A percentile compares a stretch with the other conserved stretches of the same genome.
phyloP scores from a whole-genome alignment of 1,140 invertebrate genomes.

The Nasonia giraulti region DNA sequence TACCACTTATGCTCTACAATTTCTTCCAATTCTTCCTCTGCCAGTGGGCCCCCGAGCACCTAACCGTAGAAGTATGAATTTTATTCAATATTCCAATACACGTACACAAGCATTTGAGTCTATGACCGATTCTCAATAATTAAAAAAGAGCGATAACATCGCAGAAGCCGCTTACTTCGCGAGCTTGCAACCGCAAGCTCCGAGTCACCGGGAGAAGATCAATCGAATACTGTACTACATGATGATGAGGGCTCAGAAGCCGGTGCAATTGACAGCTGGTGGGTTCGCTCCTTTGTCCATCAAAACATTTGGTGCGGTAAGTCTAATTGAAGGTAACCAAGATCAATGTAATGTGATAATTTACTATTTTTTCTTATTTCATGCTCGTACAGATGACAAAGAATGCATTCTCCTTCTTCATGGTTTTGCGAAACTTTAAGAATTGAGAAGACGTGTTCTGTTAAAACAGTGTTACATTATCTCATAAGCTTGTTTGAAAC shows the following conservation, averaged over 20 bases:
- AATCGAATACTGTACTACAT: constrained; percentile 18
- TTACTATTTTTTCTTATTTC: too few relatives aligned
- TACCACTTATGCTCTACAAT: neutral
- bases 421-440: neutral
- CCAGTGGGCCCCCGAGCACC: too few relatives aligned
- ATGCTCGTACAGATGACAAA: neutral
- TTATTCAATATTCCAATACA: too few relatives aligned
- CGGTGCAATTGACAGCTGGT: constrained; percentile 26
- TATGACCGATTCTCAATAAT: neutral
- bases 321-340: neutral
- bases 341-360: too few relatives aligned
- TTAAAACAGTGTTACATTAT: neutral
- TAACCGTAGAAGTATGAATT: too few relatives aligned
- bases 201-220: neutral
- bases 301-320: constrained; percentile 24
- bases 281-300: constrained; percentile 14
- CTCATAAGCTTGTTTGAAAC: too few relatives aligned
- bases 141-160: constrained; percentile 11
- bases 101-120: neutral
- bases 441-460: neutral
- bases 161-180: constrained; percentile 20
- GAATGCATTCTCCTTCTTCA: constrained; percentile 10
- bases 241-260: constrained; percentile 22
- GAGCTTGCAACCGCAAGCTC: neutral
- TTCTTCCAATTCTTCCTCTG: constrained; percentile 24